phyloP scores from a whole-genome alignment of 1,140 invertebrate species.

The Drosophila sucinea region DNA sequence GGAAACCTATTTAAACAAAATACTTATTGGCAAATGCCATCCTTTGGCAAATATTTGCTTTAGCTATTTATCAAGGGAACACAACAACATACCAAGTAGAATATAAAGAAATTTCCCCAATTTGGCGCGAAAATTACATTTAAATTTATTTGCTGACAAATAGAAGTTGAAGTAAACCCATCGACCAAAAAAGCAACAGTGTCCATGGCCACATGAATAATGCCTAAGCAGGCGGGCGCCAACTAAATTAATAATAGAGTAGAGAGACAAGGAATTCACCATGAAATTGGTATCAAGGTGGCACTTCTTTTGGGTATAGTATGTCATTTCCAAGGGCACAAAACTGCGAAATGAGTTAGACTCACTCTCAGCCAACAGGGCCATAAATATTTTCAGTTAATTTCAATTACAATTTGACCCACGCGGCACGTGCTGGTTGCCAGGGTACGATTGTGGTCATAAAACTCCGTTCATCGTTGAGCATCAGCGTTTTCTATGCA shows the following conservation, averaged over 20 bases:
- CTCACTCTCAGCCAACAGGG: constrained; percentile 29
- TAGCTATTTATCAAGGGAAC: constrained; percentile 48
- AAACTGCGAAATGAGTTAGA: constrained; percentile 22
- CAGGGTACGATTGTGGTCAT: constrained; percentile 44
- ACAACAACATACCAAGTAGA: constrained; percentile 31
- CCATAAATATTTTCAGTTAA: constrained; percentile 78
- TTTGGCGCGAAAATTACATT: constrained; percentile 59
- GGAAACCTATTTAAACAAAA: constrained; percentile 78
- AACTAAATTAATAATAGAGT: constrained; percentile 51
- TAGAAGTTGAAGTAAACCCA: constrained; percentile 10
- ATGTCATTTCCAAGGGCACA: neutral
- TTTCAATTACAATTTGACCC: constrained; percentile 68
- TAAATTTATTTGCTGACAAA: constrained; percentile 49
- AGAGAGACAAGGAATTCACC: constrained; percentile 13
- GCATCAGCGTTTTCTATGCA: constrained; percentile 47
- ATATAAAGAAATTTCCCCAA: constrained; percentile 54
- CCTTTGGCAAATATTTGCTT: constrained; percentile 73
- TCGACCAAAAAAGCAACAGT: neutral
- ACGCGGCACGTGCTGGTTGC: constrained; percentile 33
- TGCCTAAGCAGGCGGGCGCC: constrained; percentile 24
- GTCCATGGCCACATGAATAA: constrained; percentile 49
- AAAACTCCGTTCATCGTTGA: constrained; percentile 37
- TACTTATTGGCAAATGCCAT: constrained; percentile 76
- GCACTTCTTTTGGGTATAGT: neutral
- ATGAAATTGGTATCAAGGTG: constrained; percentile 24